A percentile compares a stretch with the other conserved stretches of the same genome.
phyloP scores from a whole-genome alignment of 2,797 vertebrate genomes.

The Tragelaphus oryx region DNA sequence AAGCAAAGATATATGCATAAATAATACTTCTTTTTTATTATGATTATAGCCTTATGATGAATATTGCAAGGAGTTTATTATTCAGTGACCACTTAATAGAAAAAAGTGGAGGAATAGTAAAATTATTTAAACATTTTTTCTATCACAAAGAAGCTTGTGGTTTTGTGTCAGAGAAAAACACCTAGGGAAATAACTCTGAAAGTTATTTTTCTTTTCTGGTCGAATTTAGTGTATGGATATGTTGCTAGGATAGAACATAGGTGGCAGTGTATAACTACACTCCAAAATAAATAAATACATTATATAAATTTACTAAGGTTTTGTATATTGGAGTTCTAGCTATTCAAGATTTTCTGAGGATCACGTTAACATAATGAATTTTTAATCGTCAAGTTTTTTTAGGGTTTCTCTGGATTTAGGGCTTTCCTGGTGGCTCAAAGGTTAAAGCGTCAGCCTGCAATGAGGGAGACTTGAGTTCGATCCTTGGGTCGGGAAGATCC shows the following conservation, averaged over 20 bases:
- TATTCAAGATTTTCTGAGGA: neutral
- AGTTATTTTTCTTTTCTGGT: neutral
- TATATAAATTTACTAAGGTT: neutral
- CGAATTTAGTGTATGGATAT: neutral
- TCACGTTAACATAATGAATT: neutral
- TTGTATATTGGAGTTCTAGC: neutral
- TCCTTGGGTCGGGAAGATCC: no score
- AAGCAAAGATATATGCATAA: neutral
- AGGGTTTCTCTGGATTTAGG: neutral
- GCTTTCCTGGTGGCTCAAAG: no score
- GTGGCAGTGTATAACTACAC: neutral
- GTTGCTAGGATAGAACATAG: neutral
- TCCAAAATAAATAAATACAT: neutral
- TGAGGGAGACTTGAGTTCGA: accelerated
- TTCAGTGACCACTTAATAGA: neutral
- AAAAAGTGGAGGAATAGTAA: neutral
- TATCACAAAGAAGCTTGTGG: neutral
- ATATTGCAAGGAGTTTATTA: neutral
- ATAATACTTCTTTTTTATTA: neutral
- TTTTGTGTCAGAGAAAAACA: neutral
- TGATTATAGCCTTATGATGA: neutral
- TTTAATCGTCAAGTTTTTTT: neutral
- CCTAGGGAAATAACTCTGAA: neutral
- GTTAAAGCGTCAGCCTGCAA: no score
- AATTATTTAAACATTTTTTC: neutral